Conservation (phyloP, 2,113 vertebrate species). For the Thunnus thynnus region DNA sequence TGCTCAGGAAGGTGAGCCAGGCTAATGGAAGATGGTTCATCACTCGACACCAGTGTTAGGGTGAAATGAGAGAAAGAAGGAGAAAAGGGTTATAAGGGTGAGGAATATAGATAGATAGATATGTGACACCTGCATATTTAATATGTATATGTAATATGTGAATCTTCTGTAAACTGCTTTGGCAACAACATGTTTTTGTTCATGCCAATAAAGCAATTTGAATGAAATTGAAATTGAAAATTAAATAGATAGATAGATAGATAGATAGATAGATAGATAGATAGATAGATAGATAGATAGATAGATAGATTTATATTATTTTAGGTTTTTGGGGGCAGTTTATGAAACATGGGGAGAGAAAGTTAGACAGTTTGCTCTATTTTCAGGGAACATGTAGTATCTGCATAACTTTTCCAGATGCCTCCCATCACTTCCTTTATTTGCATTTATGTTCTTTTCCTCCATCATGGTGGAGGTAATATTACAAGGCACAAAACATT, state of each 20-base stretch:
- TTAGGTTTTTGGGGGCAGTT: too few species aligned
- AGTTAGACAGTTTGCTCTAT: too few species aligned
- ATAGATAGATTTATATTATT: too few species aligned
- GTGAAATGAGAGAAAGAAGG: background rate
- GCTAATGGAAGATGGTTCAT: constrained; percentile 69
- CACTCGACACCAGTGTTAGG: constrained; percentile 29
- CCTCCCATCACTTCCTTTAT: background rate
- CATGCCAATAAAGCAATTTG: too few species aligned
- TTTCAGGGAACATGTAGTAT: background rate
- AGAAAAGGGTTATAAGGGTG: background rate
- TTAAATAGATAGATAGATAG: background rate
- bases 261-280: background rate
- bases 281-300: background rate
- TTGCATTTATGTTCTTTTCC: background rate
- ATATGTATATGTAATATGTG: too few species aligned
- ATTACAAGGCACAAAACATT: constrained; percentile 4
- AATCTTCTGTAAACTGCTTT: too few species aligned
- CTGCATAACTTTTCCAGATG: background rate
- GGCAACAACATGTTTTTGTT: too few species aligned
- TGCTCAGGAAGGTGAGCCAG: constrained; percentile 52
- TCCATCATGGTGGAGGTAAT: background rate
- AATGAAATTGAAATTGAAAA: too few species aligned
- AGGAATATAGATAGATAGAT: background rate
- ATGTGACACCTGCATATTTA: too few species aligned
- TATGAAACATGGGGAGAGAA: too few species aligned